Conservation (phyloP, 2,888 invertebrate genomes). For the Onchidella celtica region DNA sequence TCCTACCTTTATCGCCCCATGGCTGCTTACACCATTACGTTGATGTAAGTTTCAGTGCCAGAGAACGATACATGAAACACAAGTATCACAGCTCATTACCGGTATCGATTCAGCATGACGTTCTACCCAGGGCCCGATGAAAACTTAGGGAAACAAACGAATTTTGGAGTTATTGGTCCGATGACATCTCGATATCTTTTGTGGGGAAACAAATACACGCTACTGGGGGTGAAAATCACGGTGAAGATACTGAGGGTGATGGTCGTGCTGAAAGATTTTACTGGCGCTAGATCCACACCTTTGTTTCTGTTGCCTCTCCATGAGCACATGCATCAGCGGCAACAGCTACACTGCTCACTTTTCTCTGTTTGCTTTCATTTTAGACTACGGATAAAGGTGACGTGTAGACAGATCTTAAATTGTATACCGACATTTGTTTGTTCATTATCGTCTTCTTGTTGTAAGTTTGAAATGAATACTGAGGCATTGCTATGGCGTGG, state of each 20-base stretch:
- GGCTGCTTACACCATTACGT: no score
- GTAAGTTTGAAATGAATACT: no score
- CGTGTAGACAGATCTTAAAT: no score
- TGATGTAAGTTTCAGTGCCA: no score
- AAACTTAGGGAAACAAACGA: slow-evolving; percentile 11
- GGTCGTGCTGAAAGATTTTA: slow-evolving; percentile 26
- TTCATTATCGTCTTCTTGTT: no score
- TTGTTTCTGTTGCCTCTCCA: slow-evolving; percentile 15
- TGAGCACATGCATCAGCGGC: slow-evolving; percentile 5
- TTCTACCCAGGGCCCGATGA: neutral
- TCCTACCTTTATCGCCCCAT: no score
- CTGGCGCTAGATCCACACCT: neutral
- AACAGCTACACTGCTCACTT: neutral
- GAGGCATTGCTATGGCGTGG: no score
- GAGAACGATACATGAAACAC: no score
- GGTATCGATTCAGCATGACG: no score
- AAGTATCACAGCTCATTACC: no score
- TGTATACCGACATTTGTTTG: no score
- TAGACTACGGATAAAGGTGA: no score
- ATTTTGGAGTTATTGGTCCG: slow-evolving; percentile 42
- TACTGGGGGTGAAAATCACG: neutral
- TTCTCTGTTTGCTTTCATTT: slow-evolving; percentile 21
- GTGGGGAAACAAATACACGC: slow-evolving; percentile 24
- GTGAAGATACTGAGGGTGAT: neutral
- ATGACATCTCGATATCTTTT: slow-evolving; percentile 51